phyloP scores from a whole-genome alignment of 1,140 invertebrate genomes.

The Drosophila ironensis region DNA sequence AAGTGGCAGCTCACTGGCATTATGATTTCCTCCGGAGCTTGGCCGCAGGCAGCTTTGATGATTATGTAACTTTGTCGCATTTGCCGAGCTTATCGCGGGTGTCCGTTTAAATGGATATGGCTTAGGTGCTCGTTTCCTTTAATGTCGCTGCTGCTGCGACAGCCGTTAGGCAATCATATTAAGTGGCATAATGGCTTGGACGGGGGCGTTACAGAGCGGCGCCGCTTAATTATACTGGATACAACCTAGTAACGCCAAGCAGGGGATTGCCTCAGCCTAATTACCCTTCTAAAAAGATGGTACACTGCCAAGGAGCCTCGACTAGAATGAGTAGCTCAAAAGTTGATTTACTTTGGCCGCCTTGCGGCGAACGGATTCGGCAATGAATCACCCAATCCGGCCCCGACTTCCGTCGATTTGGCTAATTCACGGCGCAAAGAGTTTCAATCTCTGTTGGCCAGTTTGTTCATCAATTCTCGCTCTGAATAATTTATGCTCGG shows the following conservation, averaged over 20 bases:
- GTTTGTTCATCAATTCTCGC: slow-evolving; percentile 34
- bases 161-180: slow-evolving; percentile 58
- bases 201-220: slow-evolving; percentile 2
- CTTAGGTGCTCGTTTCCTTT: slow-evolving; percentile 31
- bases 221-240: slow-evolving; percentile 21
- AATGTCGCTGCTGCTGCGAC: slow-evolving; percentile 8
- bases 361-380: slow-evolving; percentile 5
- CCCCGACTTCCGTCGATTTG: neutral
- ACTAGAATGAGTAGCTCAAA: neutral
- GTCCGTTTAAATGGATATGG: slow-evolving; percentile 33
- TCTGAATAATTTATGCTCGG: slow-evolving; percentile 27
- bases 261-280: neutral
- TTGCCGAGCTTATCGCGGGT: slow-evolving; percentile 19
- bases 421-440: slow-evolving; percentile 2
- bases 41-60: neutral
- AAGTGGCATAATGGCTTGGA: slow-evolving; percentile 35
- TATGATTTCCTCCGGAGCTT: neutral
- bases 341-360: neutral
- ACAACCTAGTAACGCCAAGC: neutral
- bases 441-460: slow-evolving; percentile 33
- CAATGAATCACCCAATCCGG: slow-evolving; percentile 1
- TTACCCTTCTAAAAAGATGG: slow-evolving; percentile 3
- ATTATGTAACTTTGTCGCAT: slow-evolving; percentile 28
- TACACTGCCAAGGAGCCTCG: neutral
- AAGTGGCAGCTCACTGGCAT: neutral